A percentile compares a stretch with the other conserved stretches of the same genome.
phyloP scores from a whole-genome alignment of 2,797 vertebrate genomes.

The Rhabdomys pumilio region DNA sequence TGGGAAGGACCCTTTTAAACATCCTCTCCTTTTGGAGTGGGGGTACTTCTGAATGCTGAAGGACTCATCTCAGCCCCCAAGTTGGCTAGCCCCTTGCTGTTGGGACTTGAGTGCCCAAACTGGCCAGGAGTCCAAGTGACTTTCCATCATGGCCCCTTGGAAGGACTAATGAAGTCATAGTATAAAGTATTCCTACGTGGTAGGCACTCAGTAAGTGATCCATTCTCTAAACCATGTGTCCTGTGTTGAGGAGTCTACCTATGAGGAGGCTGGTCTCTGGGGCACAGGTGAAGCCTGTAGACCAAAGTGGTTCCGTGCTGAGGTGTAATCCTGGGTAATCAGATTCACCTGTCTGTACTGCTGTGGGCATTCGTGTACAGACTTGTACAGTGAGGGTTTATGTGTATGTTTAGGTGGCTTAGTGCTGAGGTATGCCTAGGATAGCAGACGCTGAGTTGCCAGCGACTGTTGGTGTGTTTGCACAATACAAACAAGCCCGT shows the following conservation, averaged over 20 bases:
- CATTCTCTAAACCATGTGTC: not conserved
- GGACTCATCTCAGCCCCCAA: conserved; percentile 21
- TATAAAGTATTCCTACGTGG: not conserved
- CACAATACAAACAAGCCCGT: conserved; percentile 11
- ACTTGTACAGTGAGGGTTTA: not conserved
- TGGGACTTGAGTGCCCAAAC: conserved; percentile 35
- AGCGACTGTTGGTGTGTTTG: not conserved
- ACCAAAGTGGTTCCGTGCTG: not conserved
- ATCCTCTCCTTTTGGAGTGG: not conserved
- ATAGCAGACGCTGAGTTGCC: not conserved
- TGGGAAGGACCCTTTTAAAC: conserved; percentile 40
- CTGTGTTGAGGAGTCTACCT: conserved; percentile 15
- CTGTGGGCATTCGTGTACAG: not conserved
- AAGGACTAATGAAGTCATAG: conserved; percentile 1
- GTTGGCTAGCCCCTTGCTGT: conserved; percentile 17
- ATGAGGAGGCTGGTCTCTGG: not conserved
- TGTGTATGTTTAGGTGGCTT: not conserved
- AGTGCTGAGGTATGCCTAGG: not conserved
- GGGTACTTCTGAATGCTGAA: not conserved
- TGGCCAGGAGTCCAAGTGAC: not conserved
- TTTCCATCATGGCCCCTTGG: not conserved
- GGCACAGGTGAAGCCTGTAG: conserved; percentile 7
- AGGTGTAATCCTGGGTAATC: not conserved
- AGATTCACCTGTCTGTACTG: not conserved
- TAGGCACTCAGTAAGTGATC: conserved; percentile 1